phyloP scores from a whole-genome alignment of 2,797 vertebrate species.

The Falco peregrinus region DNA sequence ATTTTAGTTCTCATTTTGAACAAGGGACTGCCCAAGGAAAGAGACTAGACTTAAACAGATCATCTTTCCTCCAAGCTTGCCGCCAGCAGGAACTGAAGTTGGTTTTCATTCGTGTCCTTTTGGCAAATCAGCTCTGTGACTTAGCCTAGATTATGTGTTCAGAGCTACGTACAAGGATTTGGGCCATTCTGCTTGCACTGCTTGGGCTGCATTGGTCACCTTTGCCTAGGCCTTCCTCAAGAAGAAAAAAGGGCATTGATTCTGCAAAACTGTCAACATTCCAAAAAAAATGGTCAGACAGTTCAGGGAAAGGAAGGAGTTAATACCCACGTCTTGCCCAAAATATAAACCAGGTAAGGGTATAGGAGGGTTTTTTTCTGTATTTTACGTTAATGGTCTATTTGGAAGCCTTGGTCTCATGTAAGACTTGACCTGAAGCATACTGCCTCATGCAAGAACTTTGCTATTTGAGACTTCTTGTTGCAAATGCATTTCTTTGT shows the following conservation, averaged over 20 bases:
- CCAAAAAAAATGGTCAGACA: not conserved
- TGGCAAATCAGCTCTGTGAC: constrained; percentile 34
- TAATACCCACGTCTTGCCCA: not conserved
- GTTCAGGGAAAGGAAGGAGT: not conserved
- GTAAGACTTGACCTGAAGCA: not conserved
- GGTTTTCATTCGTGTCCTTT: constrained; percentile 43
- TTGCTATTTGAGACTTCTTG: not conserved
- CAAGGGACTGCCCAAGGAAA: constrained; percentile 43
- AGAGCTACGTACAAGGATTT: constrained; percentile 4
- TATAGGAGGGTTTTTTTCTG: not conserved
- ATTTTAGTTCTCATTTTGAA: constrained; percentile 44
- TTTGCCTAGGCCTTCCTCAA: not conserved
- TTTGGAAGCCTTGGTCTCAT: not conserved
- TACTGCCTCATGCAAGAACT: not conserved
- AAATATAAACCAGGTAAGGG: not conserved
- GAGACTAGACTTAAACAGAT: constrained; percentile 61
- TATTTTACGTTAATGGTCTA: not conserved
- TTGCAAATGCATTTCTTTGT: constrained; percentile 20
- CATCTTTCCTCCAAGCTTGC: constrained; percentile 49
- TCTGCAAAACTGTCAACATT: not conserved
- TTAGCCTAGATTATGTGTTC: constrained; percentile 40
- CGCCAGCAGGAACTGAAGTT: constrained; percentile 28
- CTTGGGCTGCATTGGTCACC: not conserved
- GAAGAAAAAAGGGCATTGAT: not conserved
- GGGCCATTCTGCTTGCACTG: constrained; percentile 13